Percentiles rank a stretch among this genome's conserved stretches.
phyloP scores from a whole-genome alignment of 1,140 invertebrate genomes.

The Matsumurasca onukii region DNA sequence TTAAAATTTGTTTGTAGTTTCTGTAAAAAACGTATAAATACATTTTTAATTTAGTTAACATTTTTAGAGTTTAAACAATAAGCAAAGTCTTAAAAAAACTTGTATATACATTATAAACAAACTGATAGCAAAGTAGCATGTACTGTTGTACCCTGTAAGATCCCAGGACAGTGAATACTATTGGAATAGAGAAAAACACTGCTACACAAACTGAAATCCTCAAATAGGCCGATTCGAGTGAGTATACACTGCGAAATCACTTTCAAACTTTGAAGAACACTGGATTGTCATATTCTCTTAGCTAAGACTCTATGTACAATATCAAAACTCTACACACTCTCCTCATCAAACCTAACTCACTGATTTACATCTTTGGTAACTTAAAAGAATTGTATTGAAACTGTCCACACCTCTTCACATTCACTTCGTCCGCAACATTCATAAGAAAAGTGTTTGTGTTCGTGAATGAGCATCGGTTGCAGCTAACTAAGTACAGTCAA shows the following conservation, averaged over 20 bases:
- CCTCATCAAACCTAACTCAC: neutral
- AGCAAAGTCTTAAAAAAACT: too few relatives aligned
- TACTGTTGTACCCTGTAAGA: neutral
- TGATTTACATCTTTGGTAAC: slow-evolving; percentile 25
- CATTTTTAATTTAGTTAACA: too few relatives aligned
- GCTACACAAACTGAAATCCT: too few relatives aligned
- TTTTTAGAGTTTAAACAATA: too few relatives aligned
- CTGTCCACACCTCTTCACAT: neutral
- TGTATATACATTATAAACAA: too few relatives aligned
- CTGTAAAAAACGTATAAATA: too few relatives aligned
- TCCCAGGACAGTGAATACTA: neutral
- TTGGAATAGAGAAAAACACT: neutral
- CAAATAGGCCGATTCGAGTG: slow-evolving; percentile 9
- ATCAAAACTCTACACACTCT: slow-evolving; percentile 7
- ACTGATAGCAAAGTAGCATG: neutral
- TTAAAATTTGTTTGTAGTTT: too few relatives aligned
- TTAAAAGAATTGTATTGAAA: neutral
- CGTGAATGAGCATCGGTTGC: neutral
- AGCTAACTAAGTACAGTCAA: slow-evolving; percentile 15
- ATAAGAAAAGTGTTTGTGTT: neutral
- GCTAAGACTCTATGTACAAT: slow-evolving; percentile 18
- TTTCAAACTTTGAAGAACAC: slow-evolving; percentile 10
- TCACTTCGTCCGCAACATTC: neutral
- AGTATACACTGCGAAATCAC: neutral
- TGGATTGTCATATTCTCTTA: slow-evolving; percentile 27